Percentiles rank a stretch among this genome's conserved stretches.
These are phyloP conservation scores for Sebastes oblongus DNA, from an alignment of 2,797 vertebrate species.

Conservation along the genomic window DNA sequence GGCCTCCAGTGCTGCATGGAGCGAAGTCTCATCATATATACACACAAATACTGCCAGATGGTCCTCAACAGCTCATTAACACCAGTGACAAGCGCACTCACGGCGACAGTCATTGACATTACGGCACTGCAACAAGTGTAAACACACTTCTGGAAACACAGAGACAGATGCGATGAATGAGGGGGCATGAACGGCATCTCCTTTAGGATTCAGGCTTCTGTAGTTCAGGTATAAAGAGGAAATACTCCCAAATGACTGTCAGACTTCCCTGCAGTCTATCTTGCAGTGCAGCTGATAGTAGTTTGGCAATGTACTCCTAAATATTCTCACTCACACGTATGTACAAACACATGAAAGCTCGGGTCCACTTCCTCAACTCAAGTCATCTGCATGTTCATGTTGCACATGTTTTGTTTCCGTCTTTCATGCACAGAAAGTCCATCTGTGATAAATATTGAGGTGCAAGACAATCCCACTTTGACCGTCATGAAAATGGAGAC, in stretches of 20 bases:
- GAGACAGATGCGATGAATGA: neutral
- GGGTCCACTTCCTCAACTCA: neutral
- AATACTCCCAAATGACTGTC: neutral
- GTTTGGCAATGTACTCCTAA: neutral
- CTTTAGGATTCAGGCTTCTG: neutral
- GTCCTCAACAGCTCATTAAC: constrained; percentile 46
- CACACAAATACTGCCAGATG: constrained; percentile 28
- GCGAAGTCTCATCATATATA: constrained; percentile 1
- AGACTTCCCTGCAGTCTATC: neutral
- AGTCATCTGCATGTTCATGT: neutral
- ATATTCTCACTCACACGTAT: neutral
- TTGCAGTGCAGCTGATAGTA: neutral
- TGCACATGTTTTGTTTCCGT: neutral
- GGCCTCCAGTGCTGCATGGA: neutral
- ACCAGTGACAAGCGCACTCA: constrained; percentile 14
- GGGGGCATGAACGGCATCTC: neutral
- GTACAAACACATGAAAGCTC: neutral
- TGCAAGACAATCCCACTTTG: neutral
- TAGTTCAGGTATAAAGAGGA: neutral
- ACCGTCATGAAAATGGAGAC: neutral
- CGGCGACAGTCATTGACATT: neutral
- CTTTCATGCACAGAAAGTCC: neutral
- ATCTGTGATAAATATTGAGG: neutral
- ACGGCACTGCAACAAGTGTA: constrained; percentile 14
- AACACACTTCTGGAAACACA: constrained; percentile 21